Percentiles rank a stretch among this genome's conserved stretches.
phyloP scores from a whole-genome alignment of 2,113 vertebrate species.

The Tupaia chinensis region DNA sequence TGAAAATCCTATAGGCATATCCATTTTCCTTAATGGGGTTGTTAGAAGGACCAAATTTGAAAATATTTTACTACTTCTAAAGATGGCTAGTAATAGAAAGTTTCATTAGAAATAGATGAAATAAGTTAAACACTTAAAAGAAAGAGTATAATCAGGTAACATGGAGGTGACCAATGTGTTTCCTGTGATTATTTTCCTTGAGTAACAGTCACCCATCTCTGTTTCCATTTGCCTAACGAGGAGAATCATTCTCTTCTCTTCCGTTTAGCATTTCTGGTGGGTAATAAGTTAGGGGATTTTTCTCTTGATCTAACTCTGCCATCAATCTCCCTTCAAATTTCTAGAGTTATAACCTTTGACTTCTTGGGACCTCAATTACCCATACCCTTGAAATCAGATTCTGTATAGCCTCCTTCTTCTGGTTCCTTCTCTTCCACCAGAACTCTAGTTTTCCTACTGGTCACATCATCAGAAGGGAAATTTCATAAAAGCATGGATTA shows the following conservation, averaged over 20 bases:
- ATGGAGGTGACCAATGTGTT: neutral
- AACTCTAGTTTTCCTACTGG: neutral
- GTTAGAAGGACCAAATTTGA: neutral
- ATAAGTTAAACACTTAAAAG: neutral
- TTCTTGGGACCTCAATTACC: neutral
- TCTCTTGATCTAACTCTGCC: neutral
- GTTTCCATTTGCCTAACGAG: neutral
- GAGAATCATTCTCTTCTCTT: neutral
- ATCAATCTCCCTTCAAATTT: neutral
- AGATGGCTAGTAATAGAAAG: neutral
- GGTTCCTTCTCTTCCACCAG: neutral
- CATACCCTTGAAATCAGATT: neutral
- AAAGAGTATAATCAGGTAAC: neutral
- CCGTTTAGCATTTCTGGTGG: neutral
- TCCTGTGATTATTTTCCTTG: neutral
- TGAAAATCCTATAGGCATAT: neutral
- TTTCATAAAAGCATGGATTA: neutral
- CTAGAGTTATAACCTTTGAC: neutral
- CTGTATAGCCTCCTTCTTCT: neutral
- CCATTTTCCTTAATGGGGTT: neutral
- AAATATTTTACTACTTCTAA: neutral
- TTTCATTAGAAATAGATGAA: constrained; percentile 26
- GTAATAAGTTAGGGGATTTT: neutral
- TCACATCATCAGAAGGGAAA: neutral
- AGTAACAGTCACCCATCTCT: neutral